A percentile compares a stretch with the other conserved stretches of the same genome.
phyloP scores from a whole-genome alignment of 2,113 vertebrate species.

The Halichoeres trimaculatus region DNA sequence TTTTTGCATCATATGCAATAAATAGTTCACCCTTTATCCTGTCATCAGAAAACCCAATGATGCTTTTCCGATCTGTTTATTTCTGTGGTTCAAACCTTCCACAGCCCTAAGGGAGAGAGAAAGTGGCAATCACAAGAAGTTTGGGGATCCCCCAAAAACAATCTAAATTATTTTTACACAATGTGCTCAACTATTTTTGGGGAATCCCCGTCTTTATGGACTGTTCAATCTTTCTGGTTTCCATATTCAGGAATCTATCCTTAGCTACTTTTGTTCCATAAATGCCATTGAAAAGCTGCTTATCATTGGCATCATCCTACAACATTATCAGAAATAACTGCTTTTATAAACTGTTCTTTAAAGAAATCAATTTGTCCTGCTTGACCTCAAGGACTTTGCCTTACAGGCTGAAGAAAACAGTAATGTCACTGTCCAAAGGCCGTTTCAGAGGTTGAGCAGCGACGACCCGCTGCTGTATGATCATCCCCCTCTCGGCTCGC shows the following conservation, averaged over 20 bases:
- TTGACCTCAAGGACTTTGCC: slow-evolving; percentile 63
- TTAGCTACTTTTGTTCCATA: slow-evolving; percentile 59
- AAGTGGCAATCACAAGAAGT: background rate
- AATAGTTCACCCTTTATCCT: background rate
- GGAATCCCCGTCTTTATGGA: slow-evolving; percentile 14
- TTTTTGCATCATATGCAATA: slow-evolving; percentile 5
- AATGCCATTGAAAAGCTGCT: slow-evolving; percentile 43
- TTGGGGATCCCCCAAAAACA: slow-evolving; percentile 24
- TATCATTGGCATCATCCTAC: slow-evolving; percentile 16
- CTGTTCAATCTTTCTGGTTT: slow-evolving; percentile 39
- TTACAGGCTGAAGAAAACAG: slow-evolving; percentile 54
- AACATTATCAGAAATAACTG: slow-evolving; percentile 31
- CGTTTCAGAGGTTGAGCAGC: slow-evolving; percentile 36
- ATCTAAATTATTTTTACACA: slow-evolving; percentile 22
- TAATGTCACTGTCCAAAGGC: slow-evolving; percentile 47
- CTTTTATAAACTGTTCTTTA: slow-evolving; percentile 61
- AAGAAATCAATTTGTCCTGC: slow-evolving; percentile 61
- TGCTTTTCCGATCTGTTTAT: background rate
- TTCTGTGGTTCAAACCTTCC: slow-evolving; percentile 2
- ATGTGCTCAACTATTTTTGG: slow-evolving; percentile 10
- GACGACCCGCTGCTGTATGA: slow-evolving; percentile 28
- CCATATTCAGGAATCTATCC: slow-evolving; percentile 41
- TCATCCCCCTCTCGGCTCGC: slow-evolving; percentile 42
- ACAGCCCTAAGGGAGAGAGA: background rate
- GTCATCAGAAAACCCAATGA: background rate